A percentile compares a stretch with the other conserved stretches of the same genome.
Evolutionary conservation across 2,797 vertebrate genomes (phyloP).

Genomic region (Galaxias olidus): DNA sequence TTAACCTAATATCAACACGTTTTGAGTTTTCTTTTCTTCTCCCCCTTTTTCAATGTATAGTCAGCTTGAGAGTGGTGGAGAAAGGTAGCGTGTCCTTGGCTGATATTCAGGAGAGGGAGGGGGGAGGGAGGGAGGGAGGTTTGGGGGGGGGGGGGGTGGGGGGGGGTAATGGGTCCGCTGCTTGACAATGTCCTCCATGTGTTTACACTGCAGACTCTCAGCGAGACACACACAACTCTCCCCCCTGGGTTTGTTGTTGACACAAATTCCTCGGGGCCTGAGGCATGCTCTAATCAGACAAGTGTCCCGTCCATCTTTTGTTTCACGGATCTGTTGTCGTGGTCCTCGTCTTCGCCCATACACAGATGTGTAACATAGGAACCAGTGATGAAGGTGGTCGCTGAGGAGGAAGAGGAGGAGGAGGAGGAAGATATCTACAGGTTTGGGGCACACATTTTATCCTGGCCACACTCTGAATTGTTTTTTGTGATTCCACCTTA

Average conservation of each 20-base stretch:
- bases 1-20: constrained; percentile 49
- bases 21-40: background rate
- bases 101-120: background rate
- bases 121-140: too few relatives aligned
- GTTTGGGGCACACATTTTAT: too few relatives aligned
- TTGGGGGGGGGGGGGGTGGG: too few relatives aligned
- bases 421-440: too few relatives aligned
- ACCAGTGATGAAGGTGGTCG: too few relatives aligned
- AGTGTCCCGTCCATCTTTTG: constrained; percentile 4
- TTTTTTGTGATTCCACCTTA: too few relatives aligned
- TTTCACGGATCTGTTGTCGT: background rate
- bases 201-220: constrained; percentile 21
- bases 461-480: too few relatives aligned
- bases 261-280: constrained; percentile 13
- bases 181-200: constrained; percentile 20
- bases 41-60: constrained; percentile 17
- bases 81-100: constrained; percentile 25
- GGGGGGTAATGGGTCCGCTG: constrained; percentile 6
- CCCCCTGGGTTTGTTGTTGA: background rate
- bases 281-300: constrained; percentile 8
- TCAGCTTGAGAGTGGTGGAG: constrained; percentile 16
- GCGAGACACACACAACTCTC: background rate
- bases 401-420: too few relatives aligned
- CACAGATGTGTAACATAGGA: too few relatives aligned
- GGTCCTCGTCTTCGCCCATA: background rate